Conservation (phyloP, 2,113 vertebrate genomes). For the Trochalopteron elliotii region DNA sequence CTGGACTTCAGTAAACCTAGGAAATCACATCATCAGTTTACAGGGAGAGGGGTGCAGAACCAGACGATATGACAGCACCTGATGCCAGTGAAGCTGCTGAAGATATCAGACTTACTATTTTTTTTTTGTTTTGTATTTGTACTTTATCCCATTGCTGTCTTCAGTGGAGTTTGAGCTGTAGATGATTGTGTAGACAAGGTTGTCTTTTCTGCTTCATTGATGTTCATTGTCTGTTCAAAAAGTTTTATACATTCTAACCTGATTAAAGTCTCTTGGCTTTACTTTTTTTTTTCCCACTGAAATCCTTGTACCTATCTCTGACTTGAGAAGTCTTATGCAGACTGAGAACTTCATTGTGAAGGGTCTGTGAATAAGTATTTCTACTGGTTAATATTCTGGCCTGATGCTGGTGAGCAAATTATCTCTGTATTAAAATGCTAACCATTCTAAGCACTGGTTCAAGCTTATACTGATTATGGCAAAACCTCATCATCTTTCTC, state of each 20-base stretch:
- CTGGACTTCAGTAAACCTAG: neutral
- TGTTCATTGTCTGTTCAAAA: neutral
- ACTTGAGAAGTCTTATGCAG: neutral
- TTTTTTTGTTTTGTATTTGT: neutral
- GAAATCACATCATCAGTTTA: neutral
- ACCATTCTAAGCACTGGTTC: neutral
- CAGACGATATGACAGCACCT: neutral
- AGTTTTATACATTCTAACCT: neutral
- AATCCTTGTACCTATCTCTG: neutral
- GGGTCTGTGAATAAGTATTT: neutral
- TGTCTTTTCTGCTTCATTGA: neutral
- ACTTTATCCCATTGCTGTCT: accelerated
- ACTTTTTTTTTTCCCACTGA: neutral
- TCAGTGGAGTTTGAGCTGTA: neutral
- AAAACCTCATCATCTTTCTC: neutral
- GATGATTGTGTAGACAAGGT: neutral
- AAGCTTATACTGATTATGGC: neutral
- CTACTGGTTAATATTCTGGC: neutral
- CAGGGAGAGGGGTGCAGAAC: neutral
- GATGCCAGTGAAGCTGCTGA: neutral
- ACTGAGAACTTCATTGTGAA: neutral
- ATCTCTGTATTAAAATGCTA: neutral
- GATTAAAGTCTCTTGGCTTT: neutral
- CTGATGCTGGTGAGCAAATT: neutral
- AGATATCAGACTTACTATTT: neutral